Percentiles rank a stretch among this genome's conserved stretches.
Evolutionary conservation across 2,888 invertebrate species (phyloP).

Genomic region (Papilio demoleus): DNA sequence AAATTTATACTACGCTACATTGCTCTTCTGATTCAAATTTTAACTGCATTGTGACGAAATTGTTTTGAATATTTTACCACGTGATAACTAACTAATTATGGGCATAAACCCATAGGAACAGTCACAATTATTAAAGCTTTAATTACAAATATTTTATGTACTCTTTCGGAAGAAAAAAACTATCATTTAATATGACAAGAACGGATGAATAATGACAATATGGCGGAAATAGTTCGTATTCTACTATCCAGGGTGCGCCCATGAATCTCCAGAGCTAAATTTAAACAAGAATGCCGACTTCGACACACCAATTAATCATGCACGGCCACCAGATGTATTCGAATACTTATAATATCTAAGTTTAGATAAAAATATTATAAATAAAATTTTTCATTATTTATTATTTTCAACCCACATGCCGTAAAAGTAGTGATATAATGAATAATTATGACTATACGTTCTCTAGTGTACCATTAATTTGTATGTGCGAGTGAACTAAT

Average conservation of each 20-base stretch:
- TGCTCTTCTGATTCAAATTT: background rate
- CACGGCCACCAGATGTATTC: conserved; percentile 50
- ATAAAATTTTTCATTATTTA: background rate
- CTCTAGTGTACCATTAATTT: background rate
- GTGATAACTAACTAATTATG: background rate
- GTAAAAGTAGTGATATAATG: background rate
- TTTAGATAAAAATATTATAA: background rate
- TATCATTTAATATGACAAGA: conserved; percentile 10
- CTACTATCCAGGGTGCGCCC: conserved; percentile 58
- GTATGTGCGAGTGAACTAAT: background rate
- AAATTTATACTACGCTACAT: too few relatives aligned
- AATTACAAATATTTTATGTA: background rate
- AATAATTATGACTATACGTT: background rate
- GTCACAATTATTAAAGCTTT: background rate
- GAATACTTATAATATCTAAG: conserved; percentile 8
- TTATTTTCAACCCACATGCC: background rate
- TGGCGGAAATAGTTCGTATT: conserved; percentile 48
- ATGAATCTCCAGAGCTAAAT: conserved; percentile 70
- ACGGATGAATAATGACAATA: conserved; percentile 44
- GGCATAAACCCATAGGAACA: background rate
- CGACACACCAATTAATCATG: conserved; percentile 67
- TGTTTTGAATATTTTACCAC: background rate
- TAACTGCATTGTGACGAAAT: too few relatives aligned
- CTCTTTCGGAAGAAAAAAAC: background rate
- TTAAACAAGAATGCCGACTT: conserved; percentile 74